phyloP scores from a whole-genome alignment of 2,888 invertebrate genomes.

The Halictus quadricinctus region DNA sequence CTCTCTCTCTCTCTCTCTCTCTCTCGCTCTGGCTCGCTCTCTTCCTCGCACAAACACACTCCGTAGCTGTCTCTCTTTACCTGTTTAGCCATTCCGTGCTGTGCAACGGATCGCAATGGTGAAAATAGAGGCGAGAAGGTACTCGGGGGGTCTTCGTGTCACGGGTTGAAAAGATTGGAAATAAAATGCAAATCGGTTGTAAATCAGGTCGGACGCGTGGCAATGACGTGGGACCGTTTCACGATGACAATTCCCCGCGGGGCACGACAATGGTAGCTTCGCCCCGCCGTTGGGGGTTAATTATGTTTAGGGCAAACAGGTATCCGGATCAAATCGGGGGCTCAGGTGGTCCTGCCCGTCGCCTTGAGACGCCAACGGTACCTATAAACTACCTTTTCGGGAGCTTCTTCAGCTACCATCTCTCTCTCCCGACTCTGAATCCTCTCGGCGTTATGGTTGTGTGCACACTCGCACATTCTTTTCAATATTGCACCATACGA shows the following conservation, averaged over 20 bases:
- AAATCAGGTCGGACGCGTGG: constrained; percentile 72
- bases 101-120: constrained; percentile 59
- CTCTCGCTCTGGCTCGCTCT: no score
- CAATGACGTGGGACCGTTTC: constrained; percentile 55
- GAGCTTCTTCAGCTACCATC: not conserved
- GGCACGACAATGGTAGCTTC: constrained; percentile 29
- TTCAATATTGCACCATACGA: no score
- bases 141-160: constrained; percentile 35
- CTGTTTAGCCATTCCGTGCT: constrained; percentile 2
- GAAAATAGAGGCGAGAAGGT: constrained; percentile 41
- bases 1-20: not conserved
- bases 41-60: not conserved
- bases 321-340: constrained; percentile 60
- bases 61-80: not conserved
- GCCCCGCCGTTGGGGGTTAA: constrained; percentile 70
- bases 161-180: constrained; percentile 58
- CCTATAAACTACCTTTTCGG: not conserved
- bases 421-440: not conserved
- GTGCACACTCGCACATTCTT: no score
- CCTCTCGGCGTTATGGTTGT: not conserved
- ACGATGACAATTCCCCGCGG: constrained; percentile 58
- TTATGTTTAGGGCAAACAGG: constrained; percentile 75
- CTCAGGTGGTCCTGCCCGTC: constrained; percentile 55
- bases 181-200: constrained; percentile 67
- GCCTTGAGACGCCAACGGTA: constrained; percentile 21